Percentiles rank a stretch among this genome's conserved stretches.
Evolutionary conservation across 2,113 vertebrate genomes (phyloP).

Genomic region (Sylvilagus bachmani): DNA sequence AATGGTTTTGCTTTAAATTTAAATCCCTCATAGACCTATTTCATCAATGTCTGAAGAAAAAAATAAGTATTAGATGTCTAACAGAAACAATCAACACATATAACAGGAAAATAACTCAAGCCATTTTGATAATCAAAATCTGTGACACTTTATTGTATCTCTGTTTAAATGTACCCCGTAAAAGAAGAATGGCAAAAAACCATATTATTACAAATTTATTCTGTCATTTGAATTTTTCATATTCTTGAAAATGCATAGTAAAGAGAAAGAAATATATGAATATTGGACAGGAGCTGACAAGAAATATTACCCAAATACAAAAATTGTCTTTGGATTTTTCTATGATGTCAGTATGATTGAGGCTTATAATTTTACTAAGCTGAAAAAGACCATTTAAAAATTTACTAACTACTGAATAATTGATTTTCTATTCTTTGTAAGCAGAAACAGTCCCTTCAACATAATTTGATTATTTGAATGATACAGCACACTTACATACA

Average conservation of each 20-base stretch:
- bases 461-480: background rate
- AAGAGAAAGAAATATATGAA: background rate
- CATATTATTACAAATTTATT: background rate
- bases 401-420: background rate
- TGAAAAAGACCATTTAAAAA: background rate
- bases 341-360: background rate
- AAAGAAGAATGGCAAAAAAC: background rate
- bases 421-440: conserved; percentile 5
- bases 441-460: background rate
- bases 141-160: background rate
- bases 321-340: background rate
- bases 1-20: background rate
- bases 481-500: background rate
- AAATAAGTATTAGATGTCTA: conserved; percentile 2
- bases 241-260: background rate
- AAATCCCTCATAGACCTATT: background rate
- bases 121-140: background rate
- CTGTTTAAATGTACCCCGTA: background rate
- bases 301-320: background rate
- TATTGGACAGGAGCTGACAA: background rate
- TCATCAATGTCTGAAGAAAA: background rate
- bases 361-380: background rate
- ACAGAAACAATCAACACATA: background rate
- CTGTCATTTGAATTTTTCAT: background rate
- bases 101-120: background rate